Evolutionary conservation across 2,113 vertebrate species (phyloP), one percentile per base, ranked within the genome.

Genomic region (Grammomys dolichurus): DNA sequence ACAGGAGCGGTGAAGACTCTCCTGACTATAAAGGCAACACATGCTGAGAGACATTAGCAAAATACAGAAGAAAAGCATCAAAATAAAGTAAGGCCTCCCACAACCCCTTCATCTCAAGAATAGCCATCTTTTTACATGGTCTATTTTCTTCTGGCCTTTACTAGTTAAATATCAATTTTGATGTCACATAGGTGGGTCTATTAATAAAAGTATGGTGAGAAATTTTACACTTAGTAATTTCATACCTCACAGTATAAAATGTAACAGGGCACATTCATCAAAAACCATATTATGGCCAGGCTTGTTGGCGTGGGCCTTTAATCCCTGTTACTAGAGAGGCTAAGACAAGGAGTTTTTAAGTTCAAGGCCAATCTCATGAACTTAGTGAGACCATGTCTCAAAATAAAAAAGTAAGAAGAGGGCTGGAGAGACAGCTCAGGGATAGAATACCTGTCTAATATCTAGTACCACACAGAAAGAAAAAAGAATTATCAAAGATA

Each of bases 141-240:
- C n/a, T 58, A 33, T 84, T 51, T 89, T 67, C 78, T 92, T 94
- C 22, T 9, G 73, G 33, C 3, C 20, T 85, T 88, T 65, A 36
- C 40, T 84, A 58, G 78, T 19, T 43, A 94, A 82, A 88, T 91
- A 81, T 76, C 69, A 69, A 95, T 28, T 40, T n/a, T 60, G n/a
- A 77, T 48, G 6, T 77, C 58, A 43, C n/a, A 46, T 28, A 58
- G 69, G 33, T 51, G 36, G 33, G 11, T 78, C 60, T 40, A 36
- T 22, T 7, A 33, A 87, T 13, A 8, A 26, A 87, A 69, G 67
- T 17, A 51, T 43, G 82, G 33, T 36, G 22, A 24, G 28, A 14
- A n/a, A 24, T 77, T 56, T 81, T 48, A 56, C 24, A 58, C 48
- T 89, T 28, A 67, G 65, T 31, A 48, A 88, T 60, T 78, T 70